Conservation (phyloP, 1,140 invertebrate genomes). For the Chlorops oryzae region DNA sequence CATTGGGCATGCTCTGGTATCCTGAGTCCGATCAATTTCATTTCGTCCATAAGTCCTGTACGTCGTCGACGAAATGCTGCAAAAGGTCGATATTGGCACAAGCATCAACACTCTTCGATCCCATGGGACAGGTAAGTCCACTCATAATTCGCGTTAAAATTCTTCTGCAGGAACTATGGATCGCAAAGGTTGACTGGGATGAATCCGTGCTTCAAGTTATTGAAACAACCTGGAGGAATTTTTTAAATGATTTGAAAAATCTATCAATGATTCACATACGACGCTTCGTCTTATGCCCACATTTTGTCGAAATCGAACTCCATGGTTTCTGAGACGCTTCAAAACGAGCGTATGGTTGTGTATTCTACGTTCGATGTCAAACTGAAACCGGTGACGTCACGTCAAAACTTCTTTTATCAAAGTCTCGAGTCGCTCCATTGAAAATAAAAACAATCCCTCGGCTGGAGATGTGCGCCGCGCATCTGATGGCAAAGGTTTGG, state of each 20-base stretch:
- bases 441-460: constrained; percentile 3
- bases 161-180: constrained; percentile 48
- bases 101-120: constrained; percentile 3
- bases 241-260: constrained; percentile 9
- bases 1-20: neutral
- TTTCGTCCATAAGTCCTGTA: neutral
- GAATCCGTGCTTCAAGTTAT: neutral
- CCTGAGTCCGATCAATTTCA: constrained; percentile 2
- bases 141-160: constrained; percentile 18
- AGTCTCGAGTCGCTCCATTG: constrained; percentile 12
- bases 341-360: constrained; percentile 15
- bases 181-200: constrained; percentile 9
- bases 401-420: neutral
- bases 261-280: neutral
- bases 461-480: constrained; percentile 4
- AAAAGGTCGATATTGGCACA: constrained; percentile 18
- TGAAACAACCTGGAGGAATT: neutral
- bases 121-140: neutral
- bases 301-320: constrained; percentile 16
- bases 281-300: constrained; percentile 2
- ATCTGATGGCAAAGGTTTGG: constrained; percentile 3
- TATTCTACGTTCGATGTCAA: constrained; percentile 12
- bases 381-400: neutral
- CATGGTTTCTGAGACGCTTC: constrained; percentile 42
- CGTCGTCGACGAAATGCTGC: neutral